A percentile compares a stretch with the other conserved stretches of the same genome.
These are phyloP conservation scores for Diarsia rubi DNA, from an alignment of 2,888 invertebrate genomes.

Conservation along the genomic window DNA sequence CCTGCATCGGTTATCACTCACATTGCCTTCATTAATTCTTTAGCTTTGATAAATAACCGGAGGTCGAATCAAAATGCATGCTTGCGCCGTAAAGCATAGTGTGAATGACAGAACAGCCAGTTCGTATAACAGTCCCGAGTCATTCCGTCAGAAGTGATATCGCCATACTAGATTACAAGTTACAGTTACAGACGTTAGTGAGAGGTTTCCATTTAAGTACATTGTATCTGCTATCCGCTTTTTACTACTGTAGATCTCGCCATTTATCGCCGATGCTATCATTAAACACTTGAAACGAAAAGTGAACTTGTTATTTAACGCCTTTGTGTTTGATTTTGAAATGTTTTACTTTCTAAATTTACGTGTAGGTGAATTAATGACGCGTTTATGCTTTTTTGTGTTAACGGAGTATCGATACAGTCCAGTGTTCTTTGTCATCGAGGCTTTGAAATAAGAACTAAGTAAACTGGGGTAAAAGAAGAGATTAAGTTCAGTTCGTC, in stretches of 20 bases:
- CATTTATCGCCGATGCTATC: constrained; percentile 78
- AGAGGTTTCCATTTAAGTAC: constrained; percentile 81
- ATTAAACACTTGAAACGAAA: constrained; percentile 81
- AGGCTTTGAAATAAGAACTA: constrained; percentile 48
- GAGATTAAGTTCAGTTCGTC: constrained; percentile 72
- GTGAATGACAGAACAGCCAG: constrained; percentile 69
- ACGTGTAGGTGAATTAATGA: constrained; percentile 64
- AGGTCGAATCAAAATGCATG: constrained; percentile 63
- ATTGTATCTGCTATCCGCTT: constrained; percentile 74
- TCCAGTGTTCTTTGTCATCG: constrained; percentile 35
- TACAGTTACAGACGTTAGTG: constrained; percentile 78
- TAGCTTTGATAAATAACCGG: constrained; percentile 69
- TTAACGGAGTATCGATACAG: constrained; percentile 34
- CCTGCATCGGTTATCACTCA: constrained; percentile 52
- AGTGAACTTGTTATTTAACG: constrained; percentile 78
- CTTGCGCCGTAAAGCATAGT: constrained; percentile 62
- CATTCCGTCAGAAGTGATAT: constrained; percentile 70
- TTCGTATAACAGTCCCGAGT: constrained; percentile 72
- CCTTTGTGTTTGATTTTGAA: constrained; percentile 71
- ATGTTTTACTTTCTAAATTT: constrained; percentile 80
- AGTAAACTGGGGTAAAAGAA: constrained; percentile 42
- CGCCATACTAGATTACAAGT: constrained; percentile 72
- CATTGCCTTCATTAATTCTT: constrained; percentile 64
- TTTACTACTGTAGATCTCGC: constrained; percentile 74
- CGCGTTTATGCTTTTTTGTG: constrained; percentile 25